Conservation (phyloP, 2,888 invertebrate species). For the Acrobasis repandana region DNA sequence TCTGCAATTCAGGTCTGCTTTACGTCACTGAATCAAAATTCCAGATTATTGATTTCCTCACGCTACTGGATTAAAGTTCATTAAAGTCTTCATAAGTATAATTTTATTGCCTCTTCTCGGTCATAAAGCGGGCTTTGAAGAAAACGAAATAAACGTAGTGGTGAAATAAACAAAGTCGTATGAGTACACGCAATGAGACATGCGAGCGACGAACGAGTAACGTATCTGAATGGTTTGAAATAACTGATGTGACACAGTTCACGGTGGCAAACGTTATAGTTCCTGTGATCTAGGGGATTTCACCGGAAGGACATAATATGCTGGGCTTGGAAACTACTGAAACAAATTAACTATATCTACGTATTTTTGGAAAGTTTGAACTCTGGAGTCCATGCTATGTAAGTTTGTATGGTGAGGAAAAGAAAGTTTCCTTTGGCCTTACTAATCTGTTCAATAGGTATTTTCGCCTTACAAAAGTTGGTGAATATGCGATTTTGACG, state of each 20-base stretch:
- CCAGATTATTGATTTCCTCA: not conserved
- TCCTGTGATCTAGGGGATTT: constrained; percentile 17
- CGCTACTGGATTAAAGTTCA: not conserved
- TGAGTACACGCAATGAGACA: not conserved
- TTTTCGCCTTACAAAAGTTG: too few species aligned
- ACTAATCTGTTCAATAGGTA: too few species aligned
- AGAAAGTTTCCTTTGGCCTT: too few species aligned
- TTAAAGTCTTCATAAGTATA: not conserved
- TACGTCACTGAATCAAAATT: not conserved
- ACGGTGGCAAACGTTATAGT: constrained; percentile 10
- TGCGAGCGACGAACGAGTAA: not conserved
- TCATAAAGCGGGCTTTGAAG: not conserved
- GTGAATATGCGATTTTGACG: too few species aligned
- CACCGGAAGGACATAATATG: constrained; percentile 1
- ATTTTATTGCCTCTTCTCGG: not conserved
- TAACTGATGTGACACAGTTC: constrained; percentile 16
- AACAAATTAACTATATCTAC: not conserved
- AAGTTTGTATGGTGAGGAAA: too few species aligned
- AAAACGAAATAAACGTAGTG: not conserved
- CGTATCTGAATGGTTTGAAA: not conserved
- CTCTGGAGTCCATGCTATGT: too few species aligned
- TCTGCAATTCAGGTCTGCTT: not conserved
- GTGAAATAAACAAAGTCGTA: not conserved
- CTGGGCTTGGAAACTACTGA: not conserved
- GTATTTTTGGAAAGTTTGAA: not conserved